These are phyloP conservation scores for Saxicola maurus DNA, from an alignment of 2,797 vertebrate species.

Conservation along the genomic window DNA sequence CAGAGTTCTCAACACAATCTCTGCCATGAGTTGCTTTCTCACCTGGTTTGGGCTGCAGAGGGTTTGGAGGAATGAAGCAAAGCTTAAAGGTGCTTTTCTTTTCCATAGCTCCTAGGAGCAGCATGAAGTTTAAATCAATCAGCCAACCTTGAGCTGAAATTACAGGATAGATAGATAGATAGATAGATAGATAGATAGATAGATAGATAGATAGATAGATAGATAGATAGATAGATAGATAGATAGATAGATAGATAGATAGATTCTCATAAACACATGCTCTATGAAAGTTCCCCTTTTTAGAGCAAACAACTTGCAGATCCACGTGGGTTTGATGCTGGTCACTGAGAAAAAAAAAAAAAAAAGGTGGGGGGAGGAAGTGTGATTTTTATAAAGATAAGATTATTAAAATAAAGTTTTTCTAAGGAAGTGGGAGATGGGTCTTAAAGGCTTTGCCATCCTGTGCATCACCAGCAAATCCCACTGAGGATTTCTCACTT, in stretches of 20 bases:
- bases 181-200: neutral
- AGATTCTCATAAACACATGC: neutral
- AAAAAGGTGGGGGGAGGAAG: fast-evolving
- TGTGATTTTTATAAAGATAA: neutral
- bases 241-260: neutral
- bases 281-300: neutral
- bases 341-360: neutral
- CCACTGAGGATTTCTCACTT: neutral
- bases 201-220: too few relatives aligned
- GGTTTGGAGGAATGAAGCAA: neutral
- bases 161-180: neutral
- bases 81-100: conserved; percentile 48
- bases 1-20: neutral
- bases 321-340: neutral
- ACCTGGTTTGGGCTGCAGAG: conserved; percentile 37
- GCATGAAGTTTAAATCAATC: neutral
- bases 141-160: neutral
- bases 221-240: neutral
- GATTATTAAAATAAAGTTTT: neutral
- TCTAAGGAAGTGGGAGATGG: neutral
- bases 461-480: fast-evolving
- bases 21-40: neutral
- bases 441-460: neutral
- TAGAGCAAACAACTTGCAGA: neutral
- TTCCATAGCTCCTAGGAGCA: conserved; percentile 31